Percentiles rank a stretch among this genome's conserved stretches.
Conservation (phyloP, 2,113 vertebrate genomes). For the Jaculus jaculus region DNA sequence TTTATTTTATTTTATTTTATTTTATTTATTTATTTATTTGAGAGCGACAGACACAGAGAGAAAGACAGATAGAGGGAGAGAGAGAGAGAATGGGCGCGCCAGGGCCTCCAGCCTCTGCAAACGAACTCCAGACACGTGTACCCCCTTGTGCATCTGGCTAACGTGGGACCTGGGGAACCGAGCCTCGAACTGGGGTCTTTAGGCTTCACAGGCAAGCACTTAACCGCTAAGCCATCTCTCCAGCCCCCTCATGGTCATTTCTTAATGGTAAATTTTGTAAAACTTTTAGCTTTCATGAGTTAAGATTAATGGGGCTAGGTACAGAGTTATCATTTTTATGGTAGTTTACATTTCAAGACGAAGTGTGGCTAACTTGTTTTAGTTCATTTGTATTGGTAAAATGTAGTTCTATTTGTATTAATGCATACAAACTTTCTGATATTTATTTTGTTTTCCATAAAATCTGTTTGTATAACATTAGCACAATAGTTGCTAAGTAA, state of each 20-base stretch:
- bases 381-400: background rate
- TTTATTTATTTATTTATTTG: too few relatives aligned
- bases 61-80: too few relatives aligned
- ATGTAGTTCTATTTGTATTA: slow-evolving; percentile 22
- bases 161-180: too few relatives aligned
- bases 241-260: background rate
- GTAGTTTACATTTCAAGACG: background rate
- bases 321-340: background rate
- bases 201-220: too few relatives aligned
- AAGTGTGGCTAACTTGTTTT: background rate
- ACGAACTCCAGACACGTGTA: too few relatives aligned
- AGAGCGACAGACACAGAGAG: too few relatives aligned
- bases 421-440: background rate
- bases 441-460: slow-evolving; percentile 40
- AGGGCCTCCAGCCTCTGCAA: too few relatives aligned
- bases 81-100: too few relatives aligned
- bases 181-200: too few relatives aligned
- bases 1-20: too few relatives aligned
- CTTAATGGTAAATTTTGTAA: background rate
- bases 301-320: background rate
- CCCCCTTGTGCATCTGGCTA: too few relatives aligned
- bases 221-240: too few relatives aligned
- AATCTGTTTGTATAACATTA: slow-evolving; percentile 15
- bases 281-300: background rate
- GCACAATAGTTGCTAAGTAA: slow-evolving; percentile 45